Conservation (phyloP, 2,113 vertebrate species). For the Eurypyga helias region DNA sequence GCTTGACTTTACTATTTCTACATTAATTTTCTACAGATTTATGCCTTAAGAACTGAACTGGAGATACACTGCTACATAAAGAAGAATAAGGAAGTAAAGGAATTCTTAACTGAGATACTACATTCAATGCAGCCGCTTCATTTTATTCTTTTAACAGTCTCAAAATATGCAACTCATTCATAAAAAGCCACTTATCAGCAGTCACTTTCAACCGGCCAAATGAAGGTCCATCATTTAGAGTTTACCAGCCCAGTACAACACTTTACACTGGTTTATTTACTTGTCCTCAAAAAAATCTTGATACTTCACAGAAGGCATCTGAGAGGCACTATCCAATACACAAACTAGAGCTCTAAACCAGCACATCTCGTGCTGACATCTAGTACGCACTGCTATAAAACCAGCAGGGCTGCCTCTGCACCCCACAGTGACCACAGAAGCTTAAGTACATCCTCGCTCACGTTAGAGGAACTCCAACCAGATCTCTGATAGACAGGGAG, state of each 20-base stretch:
- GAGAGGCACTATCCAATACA: neutral
- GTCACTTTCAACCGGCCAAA: neutral
- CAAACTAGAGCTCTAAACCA: neutral
- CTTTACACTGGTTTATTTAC: neutral
- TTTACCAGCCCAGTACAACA: neutral
- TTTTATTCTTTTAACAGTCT: neutral
- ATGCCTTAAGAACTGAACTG: neutral
- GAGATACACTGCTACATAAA: neutral
- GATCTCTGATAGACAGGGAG: neutral
- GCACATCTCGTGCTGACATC: neutral
- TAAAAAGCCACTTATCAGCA: neutral
- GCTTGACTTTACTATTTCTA: neutral
- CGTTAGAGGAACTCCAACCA: neutral
- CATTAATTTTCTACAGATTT: neutral
- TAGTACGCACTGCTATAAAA: neutral
- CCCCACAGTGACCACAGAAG: neutral
- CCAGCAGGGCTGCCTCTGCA: neutral
- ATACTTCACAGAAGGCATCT: neutral
- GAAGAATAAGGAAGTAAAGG: neutral
- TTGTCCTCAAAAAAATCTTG: neutral
- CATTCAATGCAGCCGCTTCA: neutral
- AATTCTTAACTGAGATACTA: neutral
- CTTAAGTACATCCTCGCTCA: neutral
- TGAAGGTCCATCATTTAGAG: neutral
- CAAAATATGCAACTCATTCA: neutral